Evolutionary conservation across 1,140 invertebrate genomes (phyloP).

Genomic region (Cydia amplana): DNA sequence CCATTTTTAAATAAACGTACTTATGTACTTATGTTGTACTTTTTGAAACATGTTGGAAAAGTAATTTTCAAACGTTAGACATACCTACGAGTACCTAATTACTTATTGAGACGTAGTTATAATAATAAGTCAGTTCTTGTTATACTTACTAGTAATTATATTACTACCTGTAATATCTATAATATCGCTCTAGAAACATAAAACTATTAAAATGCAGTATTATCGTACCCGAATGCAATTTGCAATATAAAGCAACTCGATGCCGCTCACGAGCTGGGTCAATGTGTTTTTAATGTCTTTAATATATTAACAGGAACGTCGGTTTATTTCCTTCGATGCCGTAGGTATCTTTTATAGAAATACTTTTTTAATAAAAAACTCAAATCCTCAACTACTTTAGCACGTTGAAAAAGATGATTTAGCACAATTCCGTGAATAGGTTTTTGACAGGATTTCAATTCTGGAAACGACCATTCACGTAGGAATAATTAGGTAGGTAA

Average conservation of each 20-base stretch:
- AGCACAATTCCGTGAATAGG: background rate
- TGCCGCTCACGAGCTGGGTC: background rate
- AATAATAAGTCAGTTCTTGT: no score
- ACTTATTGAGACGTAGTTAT: no score
- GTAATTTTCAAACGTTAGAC: no score
- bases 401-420: background rate
- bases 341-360: slow-evolving; percentile 2
- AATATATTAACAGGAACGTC: background rate
- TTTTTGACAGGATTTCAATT: background rate
- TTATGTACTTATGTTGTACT: no score
- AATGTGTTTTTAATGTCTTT: slow-evolving; percentile 4
- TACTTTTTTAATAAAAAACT: background rate
- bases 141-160: no score
- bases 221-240: background rate
- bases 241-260: background rate
- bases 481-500: background rate
- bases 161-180: background rate
- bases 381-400: no score
- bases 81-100: no score
- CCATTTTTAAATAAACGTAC: no score
- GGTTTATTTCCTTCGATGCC: background rate
- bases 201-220: background rate
- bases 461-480: background rate
- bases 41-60: no score
- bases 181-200: background rate